Percentiles rank a stretch among this genome's conserved stretches.
Conservation (phyloP, 2,888 invertebrate species). For the Tolmerus cingulatus region DNA sequence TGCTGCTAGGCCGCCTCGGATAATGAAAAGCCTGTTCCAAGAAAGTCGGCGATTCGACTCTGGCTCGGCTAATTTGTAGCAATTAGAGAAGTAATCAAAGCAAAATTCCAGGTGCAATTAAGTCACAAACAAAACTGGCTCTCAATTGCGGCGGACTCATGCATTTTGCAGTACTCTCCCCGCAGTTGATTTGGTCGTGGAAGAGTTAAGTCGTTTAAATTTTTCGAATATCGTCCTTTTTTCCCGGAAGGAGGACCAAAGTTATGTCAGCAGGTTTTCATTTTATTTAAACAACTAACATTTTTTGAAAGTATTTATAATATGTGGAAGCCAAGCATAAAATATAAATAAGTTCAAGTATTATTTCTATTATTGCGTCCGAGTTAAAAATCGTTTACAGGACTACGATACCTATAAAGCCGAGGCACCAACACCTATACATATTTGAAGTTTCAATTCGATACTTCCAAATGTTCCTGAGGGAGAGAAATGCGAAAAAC, state of each 20-base stretch:
- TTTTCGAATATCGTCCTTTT: background rate
- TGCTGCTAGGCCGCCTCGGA: background rate
- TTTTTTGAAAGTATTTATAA: background rate
- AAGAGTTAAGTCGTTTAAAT: background rate
- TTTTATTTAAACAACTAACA: background rate
- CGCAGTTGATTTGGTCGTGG: background rate
- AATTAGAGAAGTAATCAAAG: slow-evolving; percentile 12
- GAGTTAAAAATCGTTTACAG: too few relatives aligned
- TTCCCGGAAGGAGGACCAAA: background rate
- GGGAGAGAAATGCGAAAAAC: too few relatives aligned
- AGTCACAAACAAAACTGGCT: background rate
- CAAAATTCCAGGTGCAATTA: background rate
- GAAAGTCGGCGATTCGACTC: background rate
- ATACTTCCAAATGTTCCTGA: too few relatives aligned
- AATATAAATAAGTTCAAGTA: too few relatives aligned
- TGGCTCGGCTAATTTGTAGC: background rate
- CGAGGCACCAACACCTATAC: too few relatives aligned
- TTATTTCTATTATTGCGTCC: too few relatives aligned
- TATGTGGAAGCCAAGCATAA: background rate
- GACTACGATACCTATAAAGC: too few relatives aligned
- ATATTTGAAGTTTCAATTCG: too few relatives aligned
- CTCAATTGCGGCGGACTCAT: background rate
- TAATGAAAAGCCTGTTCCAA: background rate
- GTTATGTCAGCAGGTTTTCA: background rate
- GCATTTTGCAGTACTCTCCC: background rate